Conservation (phyloP, 2,113 vertebrate species). For the Sander vitreus region DNA sequence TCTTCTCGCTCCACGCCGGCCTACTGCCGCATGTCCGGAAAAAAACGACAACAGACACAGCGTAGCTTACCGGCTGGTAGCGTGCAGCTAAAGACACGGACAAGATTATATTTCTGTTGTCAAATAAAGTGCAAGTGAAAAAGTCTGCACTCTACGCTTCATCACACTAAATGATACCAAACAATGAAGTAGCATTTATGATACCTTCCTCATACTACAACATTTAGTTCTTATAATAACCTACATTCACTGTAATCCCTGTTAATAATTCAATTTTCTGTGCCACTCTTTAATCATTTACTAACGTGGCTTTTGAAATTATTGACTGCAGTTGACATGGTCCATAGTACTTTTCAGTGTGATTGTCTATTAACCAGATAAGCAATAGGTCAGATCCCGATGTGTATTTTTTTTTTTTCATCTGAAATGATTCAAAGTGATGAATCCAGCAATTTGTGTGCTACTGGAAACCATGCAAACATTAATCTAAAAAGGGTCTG, state of each 20-base stretch:
- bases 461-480: not conserved
- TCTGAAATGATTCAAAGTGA: constrained; percentile 14
- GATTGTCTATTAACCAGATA: constrained; percentile 79
- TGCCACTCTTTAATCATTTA: constrained; percentile 78
- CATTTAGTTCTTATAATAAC: constrained; percentile 21
- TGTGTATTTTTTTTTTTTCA: constrained; percentile 8
- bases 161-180: not conserved
- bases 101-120: not conserved
- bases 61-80: too few relatives aligned
- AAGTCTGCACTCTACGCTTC: not conserved
- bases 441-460: not conserved
- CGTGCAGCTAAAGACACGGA: too few relatives aligned
- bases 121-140: not conserved
- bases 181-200: not conserved
- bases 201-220: not conserved
- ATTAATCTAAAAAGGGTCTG: not conserved
- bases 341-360: constrained; percentile 73
- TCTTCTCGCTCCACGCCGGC: too few relatives aligned
- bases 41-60: too few relatives aligned
- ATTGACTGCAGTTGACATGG: constrained; percentile 68
- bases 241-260: constrained; percentile 13
- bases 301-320: constrained; percentile 74
- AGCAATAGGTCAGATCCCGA: constrained; percentile 41
- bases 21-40: too few relatives aligned
- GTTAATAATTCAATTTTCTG: constrained; percentile 68